These are phyloP conservation scores for Rhinogobio ventralis DNA, from an alignment of 2,797 vertebrate species.

Conservation along the genomic window DNA sequence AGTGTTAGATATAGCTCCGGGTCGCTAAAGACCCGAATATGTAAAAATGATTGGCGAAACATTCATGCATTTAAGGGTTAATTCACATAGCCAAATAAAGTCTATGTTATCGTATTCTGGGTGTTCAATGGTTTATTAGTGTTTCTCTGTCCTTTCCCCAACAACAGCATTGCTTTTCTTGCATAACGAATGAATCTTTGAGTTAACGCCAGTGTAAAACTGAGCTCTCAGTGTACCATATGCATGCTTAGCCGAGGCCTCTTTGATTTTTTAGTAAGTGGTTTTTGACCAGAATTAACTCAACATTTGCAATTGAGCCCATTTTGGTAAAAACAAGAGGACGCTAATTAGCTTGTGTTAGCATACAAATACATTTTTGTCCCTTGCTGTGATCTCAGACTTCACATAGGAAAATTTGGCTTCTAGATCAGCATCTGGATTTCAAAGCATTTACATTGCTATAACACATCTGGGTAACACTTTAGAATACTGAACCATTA, in stretches of 20 bases:
- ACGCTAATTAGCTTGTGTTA: background rate
- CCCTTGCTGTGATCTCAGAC: background rate
- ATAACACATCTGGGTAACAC: background rate
- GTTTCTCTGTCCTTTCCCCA: background rate
- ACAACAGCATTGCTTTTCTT: conserved; percentile 2
- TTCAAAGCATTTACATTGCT: background rate
- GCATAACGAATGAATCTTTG: background rate
- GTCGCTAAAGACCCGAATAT: too few species aligned
- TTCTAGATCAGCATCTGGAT: background rate
- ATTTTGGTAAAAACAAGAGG: conserved; percentile 31
- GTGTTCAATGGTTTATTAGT: background rate
- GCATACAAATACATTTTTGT: conserved; percentile 1
- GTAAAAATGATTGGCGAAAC: too few species aligned
- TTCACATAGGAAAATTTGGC: background rate
- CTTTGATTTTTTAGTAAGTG: background rate
- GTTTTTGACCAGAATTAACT: conserved; percentile 43
- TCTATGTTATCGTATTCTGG: background rate
- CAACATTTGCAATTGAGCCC: conserved; percentile 6
- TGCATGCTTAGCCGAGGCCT: background rate
- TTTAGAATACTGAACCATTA: too few species aligned
- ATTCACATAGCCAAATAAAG: background rate
- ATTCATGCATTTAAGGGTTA: background rate
- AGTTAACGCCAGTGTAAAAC: conserved; percentile 1
- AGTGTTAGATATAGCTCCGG: too few species aligned
- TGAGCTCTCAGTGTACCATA: background rate